Evolutionary conservation across 2,797 vertebrate genomes (phyloP), one percentile per base, ranked within the genome.

Genomic region (Amniataba percoides): DNA sequence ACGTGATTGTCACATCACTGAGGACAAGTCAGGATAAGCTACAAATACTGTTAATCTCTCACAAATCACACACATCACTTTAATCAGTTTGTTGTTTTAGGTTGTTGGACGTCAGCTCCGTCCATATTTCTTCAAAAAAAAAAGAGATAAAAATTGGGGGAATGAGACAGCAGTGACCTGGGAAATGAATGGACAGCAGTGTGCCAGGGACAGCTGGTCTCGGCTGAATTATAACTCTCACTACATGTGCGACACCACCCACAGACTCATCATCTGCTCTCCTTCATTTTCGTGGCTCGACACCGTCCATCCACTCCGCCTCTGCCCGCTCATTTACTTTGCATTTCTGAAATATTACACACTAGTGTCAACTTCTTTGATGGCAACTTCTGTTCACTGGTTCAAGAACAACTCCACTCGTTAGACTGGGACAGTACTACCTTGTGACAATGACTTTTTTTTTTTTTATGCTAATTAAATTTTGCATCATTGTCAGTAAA

Each of bases 201-300:
- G 49, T 57, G 31, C 27, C 40, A 66, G 16, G 78, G 83, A 82
- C 88, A 91, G 87, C 88, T 89, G 86, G 88, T 88, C 80, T 82
- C 74, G 19, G 69, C 42, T 76, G 76, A 87, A 64, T 90, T 78
- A 87, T 78, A 75, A 84, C 71, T 81, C 42, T n/a, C 85, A 45
- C 87, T 75, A 51, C 78, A 87, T 63, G 91, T 89, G 88, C 84
- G 85, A 91, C 73, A 75, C 91, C 91, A 84, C 94, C 92, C 89
- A 91, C 82, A 58, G 84, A 57, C 76, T 85, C 77, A 67, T 93
- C 91, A 88, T 91, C 90, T 92, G 91, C 80, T 90, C 73, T 56
- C 49, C 75, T 73, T 84, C 62, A 57, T 82, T 36, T 59, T 75
- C 23, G 45, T 4, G 16, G 15, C 51, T 46, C 49, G 43, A 14